Percentiles rank a stretch among this genome's conserved stretches.
Evolutionary conservation across 2,888 invertebrate genomes (phyloP).

Genomic region (Chorisops tibialis): DNA sequence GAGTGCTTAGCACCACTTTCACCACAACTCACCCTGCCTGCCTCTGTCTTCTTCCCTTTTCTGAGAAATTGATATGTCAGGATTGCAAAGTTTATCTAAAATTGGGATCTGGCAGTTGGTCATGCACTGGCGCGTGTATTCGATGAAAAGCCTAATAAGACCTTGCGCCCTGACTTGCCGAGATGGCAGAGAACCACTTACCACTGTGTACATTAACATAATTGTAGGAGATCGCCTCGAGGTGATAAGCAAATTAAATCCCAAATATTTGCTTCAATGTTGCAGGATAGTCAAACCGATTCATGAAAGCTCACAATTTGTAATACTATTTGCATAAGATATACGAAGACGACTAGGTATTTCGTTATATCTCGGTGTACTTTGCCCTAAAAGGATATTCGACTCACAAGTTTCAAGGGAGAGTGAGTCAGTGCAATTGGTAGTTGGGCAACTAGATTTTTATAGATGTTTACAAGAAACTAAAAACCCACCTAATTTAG

Average conservation of each 20-base stretch:
- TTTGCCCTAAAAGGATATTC: no score
- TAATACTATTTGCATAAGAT: conserved; percentile 23
- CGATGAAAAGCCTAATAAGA: conserved; percentile 25
- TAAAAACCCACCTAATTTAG: no score
- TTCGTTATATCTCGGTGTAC: no score
- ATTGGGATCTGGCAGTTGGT: conserved; percentile 28
- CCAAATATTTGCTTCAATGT: conserved; percentile 22
- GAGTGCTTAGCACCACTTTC: conserved; percentile 22
- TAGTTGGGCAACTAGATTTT: no score
- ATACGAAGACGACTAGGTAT: background rate
- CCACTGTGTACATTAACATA: conserved; percentile 24
- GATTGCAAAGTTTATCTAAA: conserved; percentile 26
- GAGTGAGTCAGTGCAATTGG: no score
- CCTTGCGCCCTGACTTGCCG: background rate
- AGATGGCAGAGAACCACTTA: background rate
- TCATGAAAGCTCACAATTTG: conserved; percentile 14
- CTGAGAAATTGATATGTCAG: conserved; percentile 33
- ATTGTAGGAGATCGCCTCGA: conserved; percentile 21
- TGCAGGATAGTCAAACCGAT: background rate
- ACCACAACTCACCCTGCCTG: conserved; percentile 13
- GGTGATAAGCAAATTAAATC: conserved; percentile 24
- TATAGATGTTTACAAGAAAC: no score
- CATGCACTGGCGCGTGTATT: conserved; percentile 27
- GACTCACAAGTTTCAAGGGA: no score
- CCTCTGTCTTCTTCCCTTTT: conserved; percentile 13